Base-by-base conservation (phyloP, 1,140 invertebrate genomes). In the Drosophila trapezifrons region DNA sequence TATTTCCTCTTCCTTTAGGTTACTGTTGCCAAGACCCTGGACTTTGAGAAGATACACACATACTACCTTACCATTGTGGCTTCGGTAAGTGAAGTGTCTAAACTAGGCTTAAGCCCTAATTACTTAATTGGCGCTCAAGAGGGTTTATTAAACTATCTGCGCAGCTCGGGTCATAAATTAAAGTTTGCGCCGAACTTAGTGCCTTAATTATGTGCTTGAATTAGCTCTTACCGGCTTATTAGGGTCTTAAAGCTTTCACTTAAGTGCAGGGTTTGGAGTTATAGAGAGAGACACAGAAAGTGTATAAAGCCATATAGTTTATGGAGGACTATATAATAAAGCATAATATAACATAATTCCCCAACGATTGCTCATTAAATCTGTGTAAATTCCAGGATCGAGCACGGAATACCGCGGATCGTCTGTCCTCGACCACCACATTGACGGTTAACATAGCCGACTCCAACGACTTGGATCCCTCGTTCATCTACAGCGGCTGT, bases 1-100 rank as follows among this genome's bases (percentile, higher is more conserved):
- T 37, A 49, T 18, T 12, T n/a, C 37, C 35, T 47, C 45, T 22
- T n/a, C 15, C 37, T 58, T 5, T 56, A 92, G 91, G 95, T 98
- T 64, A 97, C 96, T 10, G 95, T 98, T n/a, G 97, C 96, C 85
- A 95, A 96, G 77, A 97, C 95, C 27, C 93, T 98, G 79, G 97
- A 98, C 93, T 98, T 96, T 92, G 97, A 98, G 91, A 96, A 95
- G 86, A 96, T 95, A n/a, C 95, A 97, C 90, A 94, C 96, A 78
- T 98, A 97, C 92, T 95, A 97, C 90, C 95, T 98, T 89, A 98
- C 96, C 65, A 95, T 98, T 90, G 94, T 97, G 70, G 97, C 97
- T 69, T 96, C 96, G 92, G 97, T 98, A 93, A 96, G 96, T 96
- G n/a, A 51, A 37, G 37, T 43, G 17, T 45, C 27, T 27, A 10